A percentile compares a stretch with the other conserved stretches of the same genome.
Conservation (phyloP, 2,113 vertebrate genomes). For the Pygoscelis adeliae region DNA sequence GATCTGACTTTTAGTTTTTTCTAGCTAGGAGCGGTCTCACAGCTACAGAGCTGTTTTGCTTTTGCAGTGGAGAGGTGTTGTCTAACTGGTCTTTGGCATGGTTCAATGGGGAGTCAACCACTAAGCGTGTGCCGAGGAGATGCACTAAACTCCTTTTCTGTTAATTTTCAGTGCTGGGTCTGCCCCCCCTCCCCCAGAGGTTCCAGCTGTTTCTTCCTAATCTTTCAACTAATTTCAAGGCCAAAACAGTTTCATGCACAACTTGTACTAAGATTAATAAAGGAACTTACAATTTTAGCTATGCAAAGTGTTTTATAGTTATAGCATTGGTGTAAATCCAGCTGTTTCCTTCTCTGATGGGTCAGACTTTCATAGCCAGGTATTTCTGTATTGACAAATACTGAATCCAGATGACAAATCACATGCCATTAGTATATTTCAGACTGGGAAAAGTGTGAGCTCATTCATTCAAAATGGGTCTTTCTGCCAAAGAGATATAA, state of each 20-base stretch:
- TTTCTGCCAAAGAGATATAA: not conserved
- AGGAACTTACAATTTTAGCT: not conserved
- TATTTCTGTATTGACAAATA: not conserved
- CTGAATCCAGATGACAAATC: not conserved
- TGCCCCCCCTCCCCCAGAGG: rapidly evolving
- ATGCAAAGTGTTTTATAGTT: rapidly evolving
- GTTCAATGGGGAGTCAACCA: rapidly evolving
- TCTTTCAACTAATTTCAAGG: not conserved
- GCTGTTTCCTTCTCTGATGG: not conserved
- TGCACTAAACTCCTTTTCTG: rapidly evolving
- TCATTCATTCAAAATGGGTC: not conserved
- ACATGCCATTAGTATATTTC: rapidly evolving
- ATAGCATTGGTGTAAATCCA: not conserved
- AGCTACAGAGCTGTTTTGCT: not conserved
- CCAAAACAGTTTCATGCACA: not conserved
- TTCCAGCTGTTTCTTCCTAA: not conserved
- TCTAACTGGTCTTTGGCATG: no score
- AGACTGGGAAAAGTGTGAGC: not conserved
- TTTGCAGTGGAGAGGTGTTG: not conserved
- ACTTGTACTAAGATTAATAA: not conserved
- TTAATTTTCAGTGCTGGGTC: not conserved
- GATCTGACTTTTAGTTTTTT: not conserved
- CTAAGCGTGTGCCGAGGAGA: rapidly evolving
- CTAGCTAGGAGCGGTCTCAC: not conserved
- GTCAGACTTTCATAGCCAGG: not conserved